These are phyloP conservation scores for Odontocerum albicorne DNA, from an alignment of 2,888 invertebrate genomes.

Conservation along the genomic window DNA sequence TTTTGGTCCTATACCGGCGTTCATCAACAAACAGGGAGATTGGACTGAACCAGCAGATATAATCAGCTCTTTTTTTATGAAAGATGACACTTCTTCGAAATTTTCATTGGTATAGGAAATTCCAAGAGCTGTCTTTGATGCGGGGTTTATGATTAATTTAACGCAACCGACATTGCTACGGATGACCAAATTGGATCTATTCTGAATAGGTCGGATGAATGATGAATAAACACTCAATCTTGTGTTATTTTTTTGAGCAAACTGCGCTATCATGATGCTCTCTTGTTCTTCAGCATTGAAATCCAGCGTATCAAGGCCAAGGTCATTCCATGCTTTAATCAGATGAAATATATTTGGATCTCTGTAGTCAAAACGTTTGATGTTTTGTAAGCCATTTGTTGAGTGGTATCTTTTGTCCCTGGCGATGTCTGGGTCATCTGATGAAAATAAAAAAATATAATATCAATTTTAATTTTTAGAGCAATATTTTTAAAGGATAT, in stretches of 20 bases:
- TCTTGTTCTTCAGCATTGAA: slow-evolving; percentile 52
- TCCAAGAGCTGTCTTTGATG: slow-evolving; percentile 50
- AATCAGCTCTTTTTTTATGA: slow-evolving; percentile 51
- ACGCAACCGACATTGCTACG: slow-evolving; percentile 51
- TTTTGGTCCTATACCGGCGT: slow-evolving; percentile 52
- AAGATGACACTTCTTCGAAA: slow-evolving; percentile 49
- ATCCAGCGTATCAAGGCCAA: slow-evolving; percentile 50
- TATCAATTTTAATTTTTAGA: too few species aligned
- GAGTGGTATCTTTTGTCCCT: slow-evolving; percentile 54
- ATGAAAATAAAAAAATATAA: too few species aligned
- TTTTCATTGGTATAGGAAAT: slow-evolving; percentile 51
- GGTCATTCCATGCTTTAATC: slow-evolving; percentile 48
- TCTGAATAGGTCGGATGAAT: slow-evolving; percentile 49
- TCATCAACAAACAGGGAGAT: slow-evolving; percentile 50
- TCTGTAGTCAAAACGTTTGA: slow-evolving; percentile 51
- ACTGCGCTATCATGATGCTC: slow-evolving; percentile 52
- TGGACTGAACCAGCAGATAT: slow-evolving; percentile 53
- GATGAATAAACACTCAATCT: slow-evolving; percentile 52
- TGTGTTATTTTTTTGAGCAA: slow-evolving; percentile 50
- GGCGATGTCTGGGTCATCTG: slow-evolving; percentile 54
- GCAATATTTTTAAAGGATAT: too few species aligned
- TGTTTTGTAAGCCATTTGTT: slow-evolving; percentile 52
- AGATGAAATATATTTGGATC: slow-evolving; percentile 52
- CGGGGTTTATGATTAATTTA: slow-evolving; percentile 48
- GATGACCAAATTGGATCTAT: slow-evolving; percentile 50